A percentile compares a stretch with the other conserved stretches of the same genome.
Conservation (phyloP, 2,797 vertebrate genomes). For the Falco concolor region DNA sequence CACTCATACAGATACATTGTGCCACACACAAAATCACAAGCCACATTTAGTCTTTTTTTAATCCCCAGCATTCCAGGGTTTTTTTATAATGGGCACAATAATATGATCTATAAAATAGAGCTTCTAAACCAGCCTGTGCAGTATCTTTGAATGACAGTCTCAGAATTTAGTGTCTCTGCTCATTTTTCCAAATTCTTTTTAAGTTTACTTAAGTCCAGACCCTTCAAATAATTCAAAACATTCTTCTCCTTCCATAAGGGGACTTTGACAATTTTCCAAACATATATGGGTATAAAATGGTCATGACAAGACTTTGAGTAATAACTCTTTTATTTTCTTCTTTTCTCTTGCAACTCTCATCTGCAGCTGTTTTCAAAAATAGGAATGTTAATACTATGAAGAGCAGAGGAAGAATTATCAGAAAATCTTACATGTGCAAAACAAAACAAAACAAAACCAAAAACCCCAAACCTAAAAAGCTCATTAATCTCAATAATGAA, state of each 20-base stretch:
- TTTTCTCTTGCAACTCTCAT: background rate
- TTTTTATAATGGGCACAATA: background rate
- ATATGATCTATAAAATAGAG: background rate
- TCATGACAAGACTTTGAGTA: background rate
- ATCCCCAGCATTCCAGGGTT: background rate
- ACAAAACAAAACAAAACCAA: background rate
- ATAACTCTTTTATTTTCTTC: background rate
- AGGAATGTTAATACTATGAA: background rate
- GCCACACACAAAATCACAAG: background rate
- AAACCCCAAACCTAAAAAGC: background rate
- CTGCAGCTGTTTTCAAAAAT: background rate
- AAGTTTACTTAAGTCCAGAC: background rate
- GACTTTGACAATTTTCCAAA: background rate
- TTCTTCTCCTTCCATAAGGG: background rate
- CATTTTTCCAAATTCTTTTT: background rate
- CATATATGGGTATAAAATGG: background rate
- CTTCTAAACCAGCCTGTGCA: background rate
- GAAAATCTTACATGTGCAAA: background rate
- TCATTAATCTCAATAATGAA: background rate
- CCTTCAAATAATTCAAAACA: slow-evolving; percentile 10
- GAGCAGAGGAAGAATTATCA: background rate
- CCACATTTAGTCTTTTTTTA: background rate
- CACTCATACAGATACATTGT: background rate
- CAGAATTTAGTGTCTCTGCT: background rate
- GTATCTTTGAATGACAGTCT: background rate